Evolutionary conservation across 2,797 vertebrate genomes (phyloP), one percentile per base, ranked within the genome.

Genomic region (Thaleichthys pacificus): DNA sequence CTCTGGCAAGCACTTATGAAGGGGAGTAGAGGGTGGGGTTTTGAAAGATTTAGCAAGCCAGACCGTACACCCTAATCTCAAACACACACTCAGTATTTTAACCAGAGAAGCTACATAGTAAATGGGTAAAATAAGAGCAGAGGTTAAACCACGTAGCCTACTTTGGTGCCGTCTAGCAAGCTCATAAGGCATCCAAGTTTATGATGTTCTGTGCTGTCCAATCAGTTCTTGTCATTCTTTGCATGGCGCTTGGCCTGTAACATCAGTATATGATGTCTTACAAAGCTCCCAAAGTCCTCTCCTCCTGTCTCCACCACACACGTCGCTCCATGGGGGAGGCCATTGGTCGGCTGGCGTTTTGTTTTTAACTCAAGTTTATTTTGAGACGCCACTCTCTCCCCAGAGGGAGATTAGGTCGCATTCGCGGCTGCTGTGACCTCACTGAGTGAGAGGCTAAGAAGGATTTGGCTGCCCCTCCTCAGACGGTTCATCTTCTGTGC

Each of bases 361-460:
- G 84, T 86, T 89, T 91, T 86, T 80, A 82, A 87, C 79, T 60
- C n/a, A 42, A 72, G 86, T 88, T 92, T 91, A 91, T 89, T 93
- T 93, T 92, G 64, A 91, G 89, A 78, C 68, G 17, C 72, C 69
- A 72, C 79, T 80, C 81, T 89, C 75, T 88, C 82, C 81, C 81
- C 67, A 75, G 83, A 87, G 87, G 78, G 82, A 91, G 90, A 92
- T 93, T 92, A 92, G 84, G 77, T 85, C 84, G 86, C 85, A 67
- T 89, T 89, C 89, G 87, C 79, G 88, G 83, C 87, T 74, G 83
- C 84, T 88, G 77, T 91, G 92, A 93, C 90, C 91, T 93, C 88
- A 89, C 83, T 77, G 83, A 82, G 87, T 66, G 82, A 88, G 78
- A 80, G 80, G 81, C 90, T 93, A 92, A 93, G 91, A 87, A 84